Evolutionary conservation across 2,888 invertebrate genomes (phyloP).

Genomic region (Ctena decussata): DNA sequence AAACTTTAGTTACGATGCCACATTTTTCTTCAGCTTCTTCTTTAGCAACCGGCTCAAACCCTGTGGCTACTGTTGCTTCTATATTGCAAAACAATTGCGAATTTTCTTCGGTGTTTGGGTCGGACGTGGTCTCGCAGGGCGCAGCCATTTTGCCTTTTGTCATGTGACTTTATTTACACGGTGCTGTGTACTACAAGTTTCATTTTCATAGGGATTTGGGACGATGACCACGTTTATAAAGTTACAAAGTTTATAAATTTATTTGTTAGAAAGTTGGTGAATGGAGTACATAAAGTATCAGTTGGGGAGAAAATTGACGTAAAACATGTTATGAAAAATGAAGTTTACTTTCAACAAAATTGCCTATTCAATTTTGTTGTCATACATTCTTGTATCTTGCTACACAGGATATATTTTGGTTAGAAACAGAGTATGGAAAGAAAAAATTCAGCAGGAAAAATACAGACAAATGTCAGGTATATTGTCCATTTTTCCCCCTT

Average conservation of each 20-base stretch:
- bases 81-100: conserved; percentile 76
- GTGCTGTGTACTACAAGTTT: background rate
- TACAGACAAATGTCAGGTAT: conserved; percentile 62
- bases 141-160: conserved; percentile 76
- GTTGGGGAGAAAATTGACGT: background rate
- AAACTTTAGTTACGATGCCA: conserved; percentile 65
- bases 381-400: conserved; percentile 80
- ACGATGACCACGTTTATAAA: background rate
- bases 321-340: conserved; percentile 45
- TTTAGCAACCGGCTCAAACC: conserved; percentile 86
- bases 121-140: conserved; percentile 65
- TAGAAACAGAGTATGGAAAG: conserved; percentile 59
- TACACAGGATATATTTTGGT: conserved; percentile 81
- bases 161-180: conserved; percentile 61
- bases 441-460: conserved; percentile 51
- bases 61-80: conserved; percentile 87
- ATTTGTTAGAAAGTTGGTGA: background rate
- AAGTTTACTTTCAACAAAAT: conserved; percentile 69
- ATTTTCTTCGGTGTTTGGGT: background rate
- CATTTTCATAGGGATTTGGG: background rate
- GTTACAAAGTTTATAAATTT: background rate
- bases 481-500: too few species aligned
- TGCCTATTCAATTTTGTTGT: conserved; percentile 75
- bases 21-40: conserved; percentile 86
- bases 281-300: background rate